A percentile compares a stretch with the other conserved stretches of the same genome.
These are phyloP conservation scores for Acleris laterana DNA, from an alignment of 2,888 invertebrate species.

Conservation along the genomic window DNA sequence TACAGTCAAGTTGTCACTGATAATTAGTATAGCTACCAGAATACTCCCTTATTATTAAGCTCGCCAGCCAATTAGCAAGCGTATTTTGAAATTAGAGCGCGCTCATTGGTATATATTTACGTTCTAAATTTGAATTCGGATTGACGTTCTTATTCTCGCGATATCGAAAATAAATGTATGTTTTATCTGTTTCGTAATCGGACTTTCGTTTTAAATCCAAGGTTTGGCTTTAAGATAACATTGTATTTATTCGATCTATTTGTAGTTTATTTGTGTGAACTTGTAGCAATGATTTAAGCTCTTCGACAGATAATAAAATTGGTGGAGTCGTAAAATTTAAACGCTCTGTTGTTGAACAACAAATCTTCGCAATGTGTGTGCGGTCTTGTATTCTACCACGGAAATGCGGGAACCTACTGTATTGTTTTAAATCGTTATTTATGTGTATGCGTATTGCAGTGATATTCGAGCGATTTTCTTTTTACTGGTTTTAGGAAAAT, in stretches of 20 bases:
- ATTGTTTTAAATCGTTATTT: background rate
- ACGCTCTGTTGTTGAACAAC: conserved; percentile 40
- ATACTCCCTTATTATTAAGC: background rate
- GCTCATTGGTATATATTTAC: conserved; percentile 11
- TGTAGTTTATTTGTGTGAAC: conserved; percentile 33
- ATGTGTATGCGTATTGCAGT: background rate
- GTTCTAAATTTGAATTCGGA: conserved; percentile 13
- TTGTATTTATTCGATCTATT: conserved; percentile 21
- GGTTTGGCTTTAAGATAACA: conserved; percentile 27
- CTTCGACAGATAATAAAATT: conserved; percentile 47
- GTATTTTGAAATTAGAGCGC: background rate
- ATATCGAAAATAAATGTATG: conserved; percentile 4
- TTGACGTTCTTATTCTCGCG: conserved; percentile 16
- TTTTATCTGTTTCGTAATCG: conserved; percentile 5
- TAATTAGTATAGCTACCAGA: background rate
- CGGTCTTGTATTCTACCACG: conserved; percentile 28
- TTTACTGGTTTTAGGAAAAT: no score
- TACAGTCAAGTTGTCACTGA: background rate
- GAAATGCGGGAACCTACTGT: background rate
- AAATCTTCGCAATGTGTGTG: conserved; percentile 43
- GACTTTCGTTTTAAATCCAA: conserved; percentile 20
- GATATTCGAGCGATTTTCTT: background rate
- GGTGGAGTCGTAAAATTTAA: conserved; percentile 44
- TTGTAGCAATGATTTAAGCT: conserved; percentile 42
- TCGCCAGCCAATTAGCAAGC: background rate